Percentiles rank a stretch among this genome's conserved stretches.
These are phyloP conservation scores for Mustela lutreola DNA, from an alignment of 2,113 vertebrate species.

Conservation along the genomic window DNA sequence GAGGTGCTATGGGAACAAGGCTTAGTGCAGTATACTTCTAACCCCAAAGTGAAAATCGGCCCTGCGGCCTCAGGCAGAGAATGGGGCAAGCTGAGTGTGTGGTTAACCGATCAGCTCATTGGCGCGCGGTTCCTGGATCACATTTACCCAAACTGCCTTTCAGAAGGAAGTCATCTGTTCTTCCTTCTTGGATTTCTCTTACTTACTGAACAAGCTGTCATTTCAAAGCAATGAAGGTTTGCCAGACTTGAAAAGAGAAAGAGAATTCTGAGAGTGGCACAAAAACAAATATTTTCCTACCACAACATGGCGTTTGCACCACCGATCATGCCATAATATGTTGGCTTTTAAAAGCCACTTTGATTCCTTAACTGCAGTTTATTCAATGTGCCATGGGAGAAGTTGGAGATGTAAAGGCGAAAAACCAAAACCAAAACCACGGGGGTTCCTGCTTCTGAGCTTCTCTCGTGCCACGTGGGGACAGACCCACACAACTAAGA, in stretches of 20 bases:
- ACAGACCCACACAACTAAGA: not conserved
- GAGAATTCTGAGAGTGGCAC: not conserved
- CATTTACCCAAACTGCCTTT: not conserved
- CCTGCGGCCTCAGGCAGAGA: not conserved
- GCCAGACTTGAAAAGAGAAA: not conserved
- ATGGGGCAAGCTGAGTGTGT: too few species aligned
- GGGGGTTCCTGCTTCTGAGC: not conserved
- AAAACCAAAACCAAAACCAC: not conserved
- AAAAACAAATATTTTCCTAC: not conserved
- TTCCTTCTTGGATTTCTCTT: not conserved
- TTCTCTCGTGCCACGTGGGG: not conserved
- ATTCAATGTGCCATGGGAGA: not conserved
- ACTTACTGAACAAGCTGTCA: not conserved
- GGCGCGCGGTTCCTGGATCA: not conserved
- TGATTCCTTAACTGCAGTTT: not conserved
- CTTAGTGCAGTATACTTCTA: not conserved
- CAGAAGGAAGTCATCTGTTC: not conserved
- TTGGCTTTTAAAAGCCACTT: not conserved
- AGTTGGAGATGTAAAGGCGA: not conserved
- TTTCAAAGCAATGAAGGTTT: slow-evolving; percentile 17
- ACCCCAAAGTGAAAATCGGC: not conserved
- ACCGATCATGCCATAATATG: not conserved
- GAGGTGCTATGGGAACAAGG: not conserved
- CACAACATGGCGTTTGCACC: not conserved
- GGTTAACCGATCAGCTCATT: not conserved